Evolutionary conservation across 2,888 invertebrate genomes (phyloP).

Genomic region (Hetaerina titia): DNA sequence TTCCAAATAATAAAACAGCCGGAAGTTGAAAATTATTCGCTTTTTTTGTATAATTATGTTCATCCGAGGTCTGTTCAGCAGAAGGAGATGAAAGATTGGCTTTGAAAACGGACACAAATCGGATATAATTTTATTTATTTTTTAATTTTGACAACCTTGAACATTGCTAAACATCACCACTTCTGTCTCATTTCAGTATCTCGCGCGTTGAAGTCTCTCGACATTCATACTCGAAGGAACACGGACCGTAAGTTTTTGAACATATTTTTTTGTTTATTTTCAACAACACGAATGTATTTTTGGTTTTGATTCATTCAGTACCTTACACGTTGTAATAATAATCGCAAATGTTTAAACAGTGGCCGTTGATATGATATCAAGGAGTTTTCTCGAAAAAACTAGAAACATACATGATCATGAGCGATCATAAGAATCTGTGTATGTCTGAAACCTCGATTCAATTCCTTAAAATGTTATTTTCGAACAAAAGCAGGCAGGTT

Average conservation of each 20-base stretch:
- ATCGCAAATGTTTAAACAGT: neutral
- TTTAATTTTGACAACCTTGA: neutral
- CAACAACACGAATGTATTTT: neutral
- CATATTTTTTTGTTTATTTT: neutral
- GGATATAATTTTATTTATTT: neutral
- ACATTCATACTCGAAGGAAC: conserved; percentile 62
- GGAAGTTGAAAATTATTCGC: neutral
- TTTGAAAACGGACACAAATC: neutral
- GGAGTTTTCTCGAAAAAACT: neutral
- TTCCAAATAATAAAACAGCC: neutral
- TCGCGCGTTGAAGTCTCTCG: conserved; percentile 67
- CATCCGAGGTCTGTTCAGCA: neutral
- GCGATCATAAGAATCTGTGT: neutral
- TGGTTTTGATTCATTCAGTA: no score
- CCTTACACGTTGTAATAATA: neutral
- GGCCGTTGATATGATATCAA: neutral
- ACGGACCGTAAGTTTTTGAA: conserved; percentile 58
- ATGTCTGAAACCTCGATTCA: neutral
- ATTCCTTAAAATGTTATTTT: neutral
- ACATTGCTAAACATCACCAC: conserved; percentile 26
- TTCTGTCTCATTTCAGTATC: conserved; percentile 62
- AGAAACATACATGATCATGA: neutral
- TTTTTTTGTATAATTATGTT: neutral
- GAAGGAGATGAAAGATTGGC: neutral
- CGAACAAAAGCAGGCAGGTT: neutral